phyloP scores from a whole-genome alignment of 53 echinoderm and acorn worm genomes.

The Patiria pectinifera region DNA sequence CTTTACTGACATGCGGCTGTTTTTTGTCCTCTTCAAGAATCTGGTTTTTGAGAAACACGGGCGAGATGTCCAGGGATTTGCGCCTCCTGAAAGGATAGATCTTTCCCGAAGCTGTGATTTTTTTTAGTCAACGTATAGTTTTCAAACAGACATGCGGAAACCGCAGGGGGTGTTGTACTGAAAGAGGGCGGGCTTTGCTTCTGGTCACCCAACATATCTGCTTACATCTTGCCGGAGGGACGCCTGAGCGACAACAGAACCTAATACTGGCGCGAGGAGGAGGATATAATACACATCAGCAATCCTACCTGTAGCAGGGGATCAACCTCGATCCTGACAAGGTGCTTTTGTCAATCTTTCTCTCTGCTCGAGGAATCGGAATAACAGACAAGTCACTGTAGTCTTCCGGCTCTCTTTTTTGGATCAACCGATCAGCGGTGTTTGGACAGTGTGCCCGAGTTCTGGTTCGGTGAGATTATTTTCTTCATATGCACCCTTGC shows the following conservation, averaged over 20 bases:
- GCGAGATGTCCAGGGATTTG: not conserved
- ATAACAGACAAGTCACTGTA: not conserved
- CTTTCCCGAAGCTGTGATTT: constrained; percentile 24
- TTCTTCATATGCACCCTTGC: not conserved
- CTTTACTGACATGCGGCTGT: not conserved
- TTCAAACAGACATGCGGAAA: not conserved
- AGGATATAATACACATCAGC: constrained; percentile 5
- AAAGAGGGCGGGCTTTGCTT: constrained; percentile 43
- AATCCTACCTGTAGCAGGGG: constrained; percentile 40
- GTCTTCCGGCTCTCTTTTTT: not conserved
- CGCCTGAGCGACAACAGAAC: constrained; percentile 2
- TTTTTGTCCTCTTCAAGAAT: not conserved
- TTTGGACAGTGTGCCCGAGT: constrained; percentile 21
- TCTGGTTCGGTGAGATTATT: not conserved
- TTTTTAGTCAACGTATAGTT: not conserved
- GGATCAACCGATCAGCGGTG: constrained; percentile 37
- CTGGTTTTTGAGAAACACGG: not conserved
- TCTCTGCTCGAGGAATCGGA: constrained; percentile 6
- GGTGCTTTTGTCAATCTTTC: not conserved
- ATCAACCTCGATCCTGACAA: constrained; percentile 40
- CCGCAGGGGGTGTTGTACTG: not conserved
- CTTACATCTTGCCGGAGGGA: constrained; percentile 4
- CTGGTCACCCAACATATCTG: not conserved
- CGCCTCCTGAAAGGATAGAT: not conserved
- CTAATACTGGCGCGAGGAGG: constrained; percentile 5